Evolutionary conservation across 2,888 invertebrate species (phyloP).

Genomic region (Dryococelus australis): DNA sequence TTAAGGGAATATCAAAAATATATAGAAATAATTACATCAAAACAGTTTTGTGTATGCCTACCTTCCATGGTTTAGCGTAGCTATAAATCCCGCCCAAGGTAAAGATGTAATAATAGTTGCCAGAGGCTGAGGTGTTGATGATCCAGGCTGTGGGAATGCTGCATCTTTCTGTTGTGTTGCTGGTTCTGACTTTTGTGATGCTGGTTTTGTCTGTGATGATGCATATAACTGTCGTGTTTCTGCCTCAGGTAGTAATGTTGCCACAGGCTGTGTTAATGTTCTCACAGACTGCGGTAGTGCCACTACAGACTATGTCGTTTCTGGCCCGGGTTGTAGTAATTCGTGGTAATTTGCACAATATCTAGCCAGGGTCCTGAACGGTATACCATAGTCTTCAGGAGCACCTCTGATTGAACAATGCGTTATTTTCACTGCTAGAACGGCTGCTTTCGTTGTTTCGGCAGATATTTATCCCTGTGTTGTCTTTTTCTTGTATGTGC

Average conservation of each 20-base stretch:
- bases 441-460: background rate
- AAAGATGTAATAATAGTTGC: background rate
- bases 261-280: too few species aligned
- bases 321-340: background rate
- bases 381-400: background rate
- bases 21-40: background rate
- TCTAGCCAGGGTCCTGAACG: too few species aligned
- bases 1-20: background rate
- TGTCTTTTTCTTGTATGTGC: too few species aligned
- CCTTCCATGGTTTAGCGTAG: background rate
- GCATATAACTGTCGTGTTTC: too few species aligned
- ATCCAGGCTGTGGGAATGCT: background rate
- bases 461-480: background rate
- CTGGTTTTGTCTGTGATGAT: too few species aligned
- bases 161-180: too few species aligned
- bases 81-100: background rate
- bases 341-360: background rate
- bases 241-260: too few species aligned
- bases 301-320: background rate
- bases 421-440: background rate
- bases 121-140: background rate
- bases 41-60: background rate
- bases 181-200: too few species aligned
- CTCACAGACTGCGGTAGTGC: background rate
- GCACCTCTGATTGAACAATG: slow-evolving; percentile 11